Evolutionary conservation across 2,888 invertebrate species (phyloP).

Genomic region (Dorcus parallelipipedus): DNA sequence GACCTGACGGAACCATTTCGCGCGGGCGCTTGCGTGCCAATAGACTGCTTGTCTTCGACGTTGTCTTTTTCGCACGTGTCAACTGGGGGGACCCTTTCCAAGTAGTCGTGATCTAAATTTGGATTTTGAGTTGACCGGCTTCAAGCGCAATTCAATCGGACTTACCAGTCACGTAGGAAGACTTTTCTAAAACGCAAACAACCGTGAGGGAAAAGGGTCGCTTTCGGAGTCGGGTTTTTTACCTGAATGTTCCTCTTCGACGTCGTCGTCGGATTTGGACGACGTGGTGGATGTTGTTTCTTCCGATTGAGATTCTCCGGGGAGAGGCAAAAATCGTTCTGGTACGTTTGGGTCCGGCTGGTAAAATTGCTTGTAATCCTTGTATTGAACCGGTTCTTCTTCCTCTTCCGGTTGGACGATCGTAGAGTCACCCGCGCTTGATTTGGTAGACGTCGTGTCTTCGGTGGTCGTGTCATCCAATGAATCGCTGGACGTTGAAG

Average conservation of each 20-base stretch:
- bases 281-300: no score
- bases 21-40: no score
- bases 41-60: no score
- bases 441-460: not conserved
- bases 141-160: no score
- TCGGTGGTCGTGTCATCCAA: slow-evolving; percentile 2
- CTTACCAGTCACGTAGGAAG: no score
- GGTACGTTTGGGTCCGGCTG: not conserved
- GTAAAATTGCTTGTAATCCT: slow-evolving; percentile 5
- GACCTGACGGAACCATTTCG: no score
- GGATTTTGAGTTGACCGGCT: no score
- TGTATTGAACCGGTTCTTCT: not conserved
- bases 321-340: not conserved
- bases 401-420: not conserved
- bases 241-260: not conserved
- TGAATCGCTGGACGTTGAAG: not conserved
- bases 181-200: no score
- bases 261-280: not conserved
- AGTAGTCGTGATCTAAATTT: no score
- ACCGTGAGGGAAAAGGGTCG: no score
- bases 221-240: not conserved
- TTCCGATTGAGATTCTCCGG: slow-evolving; percentile 2
- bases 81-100: no score
- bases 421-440: not conserved
- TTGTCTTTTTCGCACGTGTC: no score